Conservation (phyloP, 2,113 vertebrate genomes). For the Tyrannus savana region DNA sequence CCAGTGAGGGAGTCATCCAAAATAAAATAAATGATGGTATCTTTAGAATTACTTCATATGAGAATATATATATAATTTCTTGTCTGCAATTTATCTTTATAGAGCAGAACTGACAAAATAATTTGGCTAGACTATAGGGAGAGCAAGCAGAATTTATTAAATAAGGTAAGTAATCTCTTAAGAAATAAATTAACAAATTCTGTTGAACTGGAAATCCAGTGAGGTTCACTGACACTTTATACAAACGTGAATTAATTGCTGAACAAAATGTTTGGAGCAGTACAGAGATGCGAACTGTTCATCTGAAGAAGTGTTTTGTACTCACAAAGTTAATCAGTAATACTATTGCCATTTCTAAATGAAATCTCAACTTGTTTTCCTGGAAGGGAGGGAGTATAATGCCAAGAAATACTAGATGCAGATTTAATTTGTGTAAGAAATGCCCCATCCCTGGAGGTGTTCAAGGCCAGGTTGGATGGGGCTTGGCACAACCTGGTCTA, state of each 20-base stretch:
- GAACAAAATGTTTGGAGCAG: background rate
- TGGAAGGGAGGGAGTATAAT: background rate
- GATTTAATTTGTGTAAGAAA: background rate
- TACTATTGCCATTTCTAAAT: background rate
- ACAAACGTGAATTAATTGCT: background rate
- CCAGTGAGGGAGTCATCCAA: background rate
- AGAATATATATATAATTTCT: background rate
- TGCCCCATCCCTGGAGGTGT: background rate
- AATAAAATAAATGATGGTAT: background rate
- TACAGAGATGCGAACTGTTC: background rate
- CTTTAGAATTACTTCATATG: background rate
- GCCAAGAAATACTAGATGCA: background rate
- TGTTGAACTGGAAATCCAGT: background rate
- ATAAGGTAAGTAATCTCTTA: background rate
- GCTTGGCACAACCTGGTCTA: background rate
- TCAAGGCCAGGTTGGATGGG: background rate
- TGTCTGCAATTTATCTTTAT: background rate
- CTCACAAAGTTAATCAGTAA: background rate
- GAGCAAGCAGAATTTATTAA: background rate
- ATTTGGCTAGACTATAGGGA: background rate
- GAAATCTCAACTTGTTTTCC: background rate
- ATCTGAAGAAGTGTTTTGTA: background rate
- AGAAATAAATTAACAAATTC: background rate
- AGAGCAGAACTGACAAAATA: background rate
- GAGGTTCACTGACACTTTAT: background rate